Evolutionary conservation across 2,113 vertebrate genomes (phyloP).

Genomic region (Sterrhoptilus dennistouni): DNA sequence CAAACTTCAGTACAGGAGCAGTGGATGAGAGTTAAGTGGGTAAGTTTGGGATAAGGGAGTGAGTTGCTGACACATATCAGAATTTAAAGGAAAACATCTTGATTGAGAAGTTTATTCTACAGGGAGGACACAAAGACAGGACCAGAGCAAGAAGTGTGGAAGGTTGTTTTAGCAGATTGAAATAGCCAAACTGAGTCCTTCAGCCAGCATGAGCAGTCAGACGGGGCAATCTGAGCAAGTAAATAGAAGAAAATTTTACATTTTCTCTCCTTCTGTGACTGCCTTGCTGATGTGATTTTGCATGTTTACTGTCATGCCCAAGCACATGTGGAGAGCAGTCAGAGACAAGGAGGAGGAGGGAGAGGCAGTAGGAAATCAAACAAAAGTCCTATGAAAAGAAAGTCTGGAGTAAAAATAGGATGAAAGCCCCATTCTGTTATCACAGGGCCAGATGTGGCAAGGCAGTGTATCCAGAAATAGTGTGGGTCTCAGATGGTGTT

Average conservation of each 20-base stretch:
- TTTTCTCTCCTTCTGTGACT: not conserved
- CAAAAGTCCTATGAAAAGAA: not conserved
- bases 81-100: not conserved
- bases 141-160: not conserved
- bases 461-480: not conserved
- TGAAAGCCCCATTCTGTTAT: not conserved
- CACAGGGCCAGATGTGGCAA: not conserved
- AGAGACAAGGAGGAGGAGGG: not conserved
- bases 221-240: not conserved
- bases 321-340: not conserved
- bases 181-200: not conserved
- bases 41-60: not conserved
- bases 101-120: not conserved
- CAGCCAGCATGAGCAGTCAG: not conserved
- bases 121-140: not conserved
- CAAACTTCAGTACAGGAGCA: not conserved
- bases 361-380: not conserved
- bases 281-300: not conserved
- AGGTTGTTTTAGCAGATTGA: not conserved
- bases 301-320: not conserved
- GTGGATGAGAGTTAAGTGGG: not conserved
- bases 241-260: not conserved
- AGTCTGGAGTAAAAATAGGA: slow-evolving; percentile 40
- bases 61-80: not conserved
- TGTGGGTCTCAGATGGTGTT: slow-evolving; percentile 8